Conservation (phyloP, 2,797 vertebrate genomes). For the Ataeniobius toweri region DNA sequence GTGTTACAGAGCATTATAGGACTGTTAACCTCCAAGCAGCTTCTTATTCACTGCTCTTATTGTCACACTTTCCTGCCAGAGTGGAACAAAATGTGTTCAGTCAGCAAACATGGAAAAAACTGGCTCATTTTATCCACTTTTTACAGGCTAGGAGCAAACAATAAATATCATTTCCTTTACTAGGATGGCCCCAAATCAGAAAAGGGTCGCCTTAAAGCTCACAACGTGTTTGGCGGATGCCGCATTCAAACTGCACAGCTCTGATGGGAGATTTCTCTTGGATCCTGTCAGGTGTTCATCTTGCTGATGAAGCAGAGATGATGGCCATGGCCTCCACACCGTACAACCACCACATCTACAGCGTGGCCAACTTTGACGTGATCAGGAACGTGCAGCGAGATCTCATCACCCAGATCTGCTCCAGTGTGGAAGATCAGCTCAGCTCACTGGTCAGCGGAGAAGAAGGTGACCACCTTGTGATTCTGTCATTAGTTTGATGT, state of each 20-base stretch:
- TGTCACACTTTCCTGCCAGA: slow-evolving; percentile 49
- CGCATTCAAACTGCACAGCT: background rate
- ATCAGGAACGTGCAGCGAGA: slow-evolving; percentile 88
- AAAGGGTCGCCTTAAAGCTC: background rate
- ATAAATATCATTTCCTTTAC: slow-evolving; percentile 37
- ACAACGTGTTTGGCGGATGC: background rate
- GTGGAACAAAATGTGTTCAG: slow-evolving; percentile 50
- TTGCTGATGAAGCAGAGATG: slow-evolving; percentile 89
- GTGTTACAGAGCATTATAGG: slow-evolving; percentile 14
- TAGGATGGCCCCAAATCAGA: slow-evolving; percentile 10
- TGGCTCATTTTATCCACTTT: slow-evolving; percentile 34
- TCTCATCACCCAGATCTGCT: slow-evolving; percentile 88
- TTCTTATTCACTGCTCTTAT: slow-evolving; percentile 39
- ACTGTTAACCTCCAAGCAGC: slow-evolving; percentile 7
- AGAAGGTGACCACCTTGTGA: slow-evolving; percentile 83
- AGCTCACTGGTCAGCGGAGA: slow-evolving; percentile 88
- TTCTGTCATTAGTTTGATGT: too few relatives aligned
- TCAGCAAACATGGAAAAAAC: slow-evolving; percentile 42
- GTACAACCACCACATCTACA: slow-evolving; percentile 84
- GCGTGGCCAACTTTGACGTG: slow-evolving; percentile 84
- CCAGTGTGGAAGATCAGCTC: slow-evolving; percentile 89
- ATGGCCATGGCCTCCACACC: slow-evolving; percentile 90
- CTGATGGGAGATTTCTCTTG: background rate
- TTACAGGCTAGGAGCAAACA: slow-evolving; percentile 34
- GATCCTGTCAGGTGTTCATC: slow-evolving; percentile 84